Evolutionary conservation across 2,888 invertebrate species (phyloP).

Genomic region (Euplexia lucipara): DNA sequence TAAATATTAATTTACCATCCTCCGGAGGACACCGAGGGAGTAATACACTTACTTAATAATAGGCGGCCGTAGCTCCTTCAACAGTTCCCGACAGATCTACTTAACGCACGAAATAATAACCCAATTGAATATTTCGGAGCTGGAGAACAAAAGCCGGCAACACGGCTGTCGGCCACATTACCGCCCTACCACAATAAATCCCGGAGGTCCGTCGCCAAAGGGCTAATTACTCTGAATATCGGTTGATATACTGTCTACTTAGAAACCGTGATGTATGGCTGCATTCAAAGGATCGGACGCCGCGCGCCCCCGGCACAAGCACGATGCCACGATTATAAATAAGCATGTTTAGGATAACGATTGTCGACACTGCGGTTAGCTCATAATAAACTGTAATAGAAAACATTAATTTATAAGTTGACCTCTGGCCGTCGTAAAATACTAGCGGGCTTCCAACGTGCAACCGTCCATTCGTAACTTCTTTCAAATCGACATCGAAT

Average conservation of each 20-base stretch:
- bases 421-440: conserved; percentile 49
- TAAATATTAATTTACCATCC: conserved; percentile 48
- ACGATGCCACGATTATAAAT: conserved; percentile 86
- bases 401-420: conserved; percentile 52
- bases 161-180: conserved; percentile 89
- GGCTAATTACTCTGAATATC: conserved; percentile 90
- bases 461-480: conserved; percentile 51
- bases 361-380: conserved; percentile 76
- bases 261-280: conserved; percentile 88
- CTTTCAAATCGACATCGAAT: conserved; percentile 80
- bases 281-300: conserved; percentile 88
- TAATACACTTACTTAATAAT: conserved; percentile 60
- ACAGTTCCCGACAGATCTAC: conserved; percentile 64
- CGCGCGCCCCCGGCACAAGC: conserved; percentile 79
- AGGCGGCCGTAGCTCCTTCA: conserved; percentile 59
- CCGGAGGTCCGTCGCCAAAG: conserved; percentile 89
- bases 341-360: conserved; percentile 88
- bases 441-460: conserved; percentile 35
- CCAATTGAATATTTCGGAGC: conserved; percentile 85
- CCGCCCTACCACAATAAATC: conserved; percentile 89
- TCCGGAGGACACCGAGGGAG: conserved; percentile 28
- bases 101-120: conserved; percentile 74
- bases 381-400: conserved; percentile 63
- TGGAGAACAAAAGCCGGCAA: conserved; percentile 88
- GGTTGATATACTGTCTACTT: conserved; percentile 91